Evolutionary conservation across 2,888 invertebrate genomes (phyloP).

Genomic region (Orgyia antiqua): DNA sequence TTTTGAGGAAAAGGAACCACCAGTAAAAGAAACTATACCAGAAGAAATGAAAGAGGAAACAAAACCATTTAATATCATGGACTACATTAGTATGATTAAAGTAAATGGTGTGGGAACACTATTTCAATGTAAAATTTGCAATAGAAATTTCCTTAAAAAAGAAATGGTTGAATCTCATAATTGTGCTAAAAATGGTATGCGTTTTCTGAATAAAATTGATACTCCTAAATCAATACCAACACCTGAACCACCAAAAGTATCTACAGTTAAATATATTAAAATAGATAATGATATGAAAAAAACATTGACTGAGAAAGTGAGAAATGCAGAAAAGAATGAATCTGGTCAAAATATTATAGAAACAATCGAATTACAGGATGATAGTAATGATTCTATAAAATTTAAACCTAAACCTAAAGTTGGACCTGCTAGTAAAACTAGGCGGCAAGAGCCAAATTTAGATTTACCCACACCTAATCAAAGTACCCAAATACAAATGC

Average conservation of each 20-base stretch:
- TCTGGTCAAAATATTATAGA: constrained; percentile 2
- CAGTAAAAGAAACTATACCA: constrained; percentile 14
- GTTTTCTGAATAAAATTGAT: constrained; percentile 38
- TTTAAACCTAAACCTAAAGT: constrained; percentile 14
- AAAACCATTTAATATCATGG: constrained; percentile 61
- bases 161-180: constrained; percentile 58
- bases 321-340: constrained; percentile 19
- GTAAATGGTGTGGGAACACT: constrained; percentile 67
- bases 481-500: background rate
- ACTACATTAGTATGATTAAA: constrained; percentile 63
- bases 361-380: constrained; percentile 3
- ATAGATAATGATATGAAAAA: constrained; percentile 35
- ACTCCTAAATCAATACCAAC: constrained; percentile 32
- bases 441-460: constrained; percentile 19
- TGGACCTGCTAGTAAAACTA: constrained; percentile 61
- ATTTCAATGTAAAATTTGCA: constrained; percentile 67
- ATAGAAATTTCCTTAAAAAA: constrained; percentile 64
- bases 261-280: constrained; percentile 64
- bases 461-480: constrained; percentile 9
- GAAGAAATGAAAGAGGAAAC: constrained; percentile 20
- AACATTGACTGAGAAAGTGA: constrained; percentile 16
- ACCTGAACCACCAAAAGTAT: constrained; percentile 47
- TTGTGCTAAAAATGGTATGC: constrained; percentile 59
- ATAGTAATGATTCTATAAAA: constrained; percentile 6
- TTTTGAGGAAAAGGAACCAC: constrained; percentile 6